A percentile compares a stretch with the other conserved stretches of the same genome.
These are phyloP conservation scores for Bradypus variegatus DNA, from an alignment of 2,797 vertebrate species.

Conservation along the genomic window DNA sequence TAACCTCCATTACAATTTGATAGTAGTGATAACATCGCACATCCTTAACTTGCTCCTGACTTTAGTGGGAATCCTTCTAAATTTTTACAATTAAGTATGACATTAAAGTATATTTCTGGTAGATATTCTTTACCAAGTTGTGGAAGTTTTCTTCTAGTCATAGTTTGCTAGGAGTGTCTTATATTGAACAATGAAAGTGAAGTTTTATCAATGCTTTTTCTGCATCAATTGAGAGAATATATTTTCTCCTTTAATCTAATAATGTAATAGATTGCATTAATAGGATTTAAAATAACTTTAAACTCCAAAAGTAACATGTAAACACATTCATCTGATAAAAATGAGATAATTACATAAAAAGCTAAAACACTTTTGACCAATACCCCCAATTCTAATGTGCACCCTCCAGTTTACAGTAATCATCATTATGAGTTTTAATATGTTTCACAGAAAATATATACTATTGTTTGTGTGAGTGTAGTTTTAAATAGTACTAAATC, in stretches of 20 bases:
- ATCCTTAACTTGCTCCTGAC: background rate
- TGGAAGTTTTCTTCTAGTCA: background rate
- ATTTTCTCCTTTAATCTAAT: background rate
- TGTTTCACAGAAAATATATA: background rate
- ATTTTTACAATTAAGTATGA: background rate
- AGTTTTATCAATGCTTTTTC: background rate
- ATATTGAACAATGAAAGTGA: background rate
- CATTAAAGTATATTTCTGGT: background rate
- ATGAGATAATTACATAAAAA: background rate
- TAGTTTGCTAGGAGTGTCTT: background rate
- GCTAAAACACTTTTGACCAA: background rate
- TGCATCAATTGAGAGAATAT: background rate
- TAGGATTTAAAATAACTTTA: conserved; percentile 22
- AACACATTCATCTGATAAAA: conserved; percentile 3
- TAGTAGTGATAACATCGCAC: background rate
- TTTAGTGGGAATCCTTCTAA: background rate
- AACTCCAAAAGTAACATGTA: conserved; percentile 13
- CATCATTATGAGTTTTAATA: background rate
- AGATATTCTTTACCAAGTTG: background rate
- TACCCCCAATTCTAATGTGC: background rate
- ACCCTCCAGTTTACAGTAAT: background rate
- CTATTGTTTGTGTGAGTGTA: background rate
- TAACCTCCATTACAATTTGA: background rate
- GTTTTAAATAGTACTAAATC: conserved; percentile 28
- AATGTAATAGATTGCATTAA: background rate